phyloP scores from a whole-genome alignment of 2,797 vertebrate species.

The Microctenopoma stevenorrisi region DNA sequence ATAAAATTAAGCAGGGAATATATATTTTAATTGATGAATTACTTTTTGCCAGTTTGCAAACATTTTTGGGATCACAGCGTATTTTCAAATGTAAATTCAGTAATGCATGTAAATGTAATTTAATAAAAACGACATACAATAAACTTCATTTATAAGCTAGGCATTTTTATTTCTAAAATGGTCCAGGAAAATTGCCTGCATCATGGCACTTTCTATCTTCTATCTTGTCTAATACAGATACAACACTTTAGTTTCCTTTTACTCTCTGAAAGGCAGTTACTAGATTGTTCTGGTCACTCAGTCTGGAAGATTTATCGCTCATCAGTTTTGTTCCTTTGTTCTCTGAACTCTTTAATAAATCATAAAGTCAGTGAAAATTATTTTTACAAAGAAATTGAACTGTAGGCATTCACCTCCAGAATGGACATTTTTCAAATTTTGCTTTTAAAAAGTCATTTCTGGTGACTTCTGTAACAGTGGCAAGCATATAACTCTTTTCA shows the following conservation, averaged over 20 bases:
- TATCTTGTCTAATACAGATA: constrained; percentile 6
- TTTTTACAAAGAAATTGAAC: constrained; percentile 3
- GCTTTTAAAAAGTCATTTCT: constrained; percentile 15
- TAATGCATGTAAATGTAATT: background rate
- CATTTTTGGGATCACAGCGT: background rate
- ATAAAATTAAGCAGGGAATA: background rate
- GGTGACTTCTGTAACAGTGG: constrained; percentile 2
- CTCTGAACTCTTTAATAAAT: constrained; percentile 27
- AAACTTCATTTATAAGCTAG: too few species aligned
- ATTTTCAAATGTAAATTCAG: background rate
- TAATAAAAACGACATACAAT: constrained; percentile 1
- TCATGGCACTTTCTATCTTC: background rate
- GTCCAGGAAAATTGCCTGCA: background rate
- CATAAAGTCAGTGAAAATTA: constrained; percentile 7
- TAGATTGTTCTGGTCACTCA: constrained; percentile 4
- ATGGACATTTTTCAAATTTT: constrained; percentile 3
- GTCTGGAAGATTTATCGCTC: background rate
- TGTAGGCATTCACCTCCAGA: background rate
- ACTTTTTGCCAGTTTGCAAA: background rate
- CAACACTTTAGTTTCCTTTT: constrained; percentile 12
- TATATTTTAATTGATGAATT: background rate
- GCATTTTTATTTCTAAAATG: background rate
- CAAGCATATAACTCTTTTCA: background rate
- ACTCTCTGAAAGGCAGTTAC: constrained; percentile 10
- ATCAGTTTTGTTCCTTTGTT: constrained; percentile 15